Evolutionary conservation across 2,113 vertebrate species (phyloP), one percentile per base, ranked within the genome.

Genomic region (Deroptyus accipitrinus): DNA sequence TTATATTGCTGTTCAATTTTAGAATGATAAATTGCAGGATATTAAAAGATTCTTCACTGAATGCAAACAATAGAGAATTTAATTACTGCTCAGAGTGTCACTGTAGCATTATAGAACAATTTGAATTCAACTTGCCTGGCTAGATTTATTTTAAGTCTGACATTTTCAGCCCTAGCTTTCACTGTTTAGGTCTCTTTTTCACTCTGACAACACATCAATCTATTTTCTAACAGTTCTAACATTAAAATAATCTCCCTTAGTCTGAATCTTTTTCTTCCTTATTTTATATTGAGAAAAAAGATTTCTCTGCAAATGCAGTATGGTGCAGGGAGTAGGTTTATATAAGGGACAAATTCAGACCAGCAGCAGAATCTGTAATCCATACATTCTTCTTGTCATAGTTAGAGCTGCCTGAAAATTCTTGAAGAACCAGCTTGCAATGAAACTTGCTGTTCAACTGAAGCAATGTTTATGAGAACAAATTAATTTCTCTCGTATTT

Each of bases 131-230:
- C 68, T 93, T 96, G 64, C 86, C 61, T 92, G 83, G 76, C 73
- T 97, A 75, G 64, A 88, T 97, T 96, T 96, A 97, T 97, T 97
- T 97, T 95, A 96, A 95, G 72, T 90, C 80, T 97, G 96, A 96
- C 90, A 96, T 96, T 96, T 93, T 88, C 92, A 95, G 79, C 64
- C 92, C 81, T 75, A 94, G 92, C 67, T 94, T 96, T 96, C 76
- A 83, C 64, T 94, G 84, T 88, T 83, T 86, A 42, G 10, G 46
- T 92, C 61, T 90, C 85, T 94, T 95, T 96, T 92, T 93, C 90
- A 92, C 80, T 94, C 83, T 96, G 95, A 96, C 92, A 96, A 83
- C 92, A 88, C 76, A 94, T 96, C 95, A 92, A 68, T 96, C 93
- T 96, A 93, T 95, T 92, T 97, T 93, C 41, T 90, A 94, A 86